Conservation (phyloP, 2,113 vertebrate genomes). For the Scartelaos histophorus region DNA sequence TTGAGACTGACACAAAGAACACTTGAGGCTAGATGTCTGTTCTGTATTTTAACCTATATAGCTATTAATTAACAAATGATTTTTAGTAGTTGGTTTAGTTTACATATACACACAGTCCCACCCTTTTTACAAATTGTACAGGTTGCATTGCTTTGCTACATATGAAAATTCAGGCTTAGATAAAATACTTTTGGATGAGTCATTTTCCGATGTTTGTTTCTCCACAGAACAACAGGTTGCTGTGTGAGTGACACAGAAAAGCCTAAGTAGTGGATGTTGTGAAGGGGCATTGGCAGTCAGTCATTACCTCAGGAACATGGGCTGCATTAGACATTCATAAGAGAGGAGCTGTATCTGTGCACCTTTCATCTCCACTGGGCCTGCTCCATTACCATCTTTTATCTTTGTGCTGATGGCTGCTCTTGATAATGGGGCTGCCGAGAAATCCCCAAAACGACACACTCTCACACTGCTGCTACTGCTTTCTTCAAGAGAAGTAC, state of each 20-base stretch:
- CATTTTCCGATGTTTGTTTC: conserved; percentile 35
- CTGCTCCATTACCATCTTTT: conserved; percentile 78
- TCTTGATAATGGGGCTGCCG: conserved; percentile 75
- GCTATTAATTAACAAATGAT: too few species aligned
- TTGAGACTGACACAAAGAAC: too few species aligned
- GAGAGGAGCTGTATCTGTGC: conserved; percentile 67
- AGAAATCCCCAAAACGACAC: conserved; percentile 78
- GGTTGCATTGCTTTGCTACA: not conserved
- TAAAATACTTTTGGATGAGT: not conserved
- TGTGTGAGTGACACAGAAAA: conserved; percentile 64
- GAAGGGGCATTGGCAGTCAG: conserved; percentile 67
- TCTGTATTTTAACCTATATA: too few species aligned
- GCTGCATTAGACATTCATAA: conserved; percentile 72
- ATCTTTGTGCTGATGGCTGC: conserved; percentile 78
- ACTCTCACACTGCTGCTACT: conserved; percentile 56
- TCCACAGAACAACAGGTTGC: conserved; percentile 45
- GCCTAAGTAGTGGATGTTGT: conserved; percentile 58
- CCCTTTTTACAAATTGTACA: not conserved
- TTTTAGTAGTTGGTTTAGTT: not conserved
- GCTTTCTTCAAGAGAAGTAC: conserved; percentile 52
- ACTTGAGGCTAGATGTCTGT: too few species aligned
- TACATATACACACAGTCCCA: not conserved
- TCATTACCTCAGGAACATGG: conserved; percentile 71
- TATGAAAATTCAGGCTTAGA: not conserved
- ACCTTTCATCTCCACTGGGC: conserved; percentile 78